Evolutionary conservation across 2,888 invertebrate species (phyloP).

Genomic region (Spilosoma lubricipeda): DNA sequence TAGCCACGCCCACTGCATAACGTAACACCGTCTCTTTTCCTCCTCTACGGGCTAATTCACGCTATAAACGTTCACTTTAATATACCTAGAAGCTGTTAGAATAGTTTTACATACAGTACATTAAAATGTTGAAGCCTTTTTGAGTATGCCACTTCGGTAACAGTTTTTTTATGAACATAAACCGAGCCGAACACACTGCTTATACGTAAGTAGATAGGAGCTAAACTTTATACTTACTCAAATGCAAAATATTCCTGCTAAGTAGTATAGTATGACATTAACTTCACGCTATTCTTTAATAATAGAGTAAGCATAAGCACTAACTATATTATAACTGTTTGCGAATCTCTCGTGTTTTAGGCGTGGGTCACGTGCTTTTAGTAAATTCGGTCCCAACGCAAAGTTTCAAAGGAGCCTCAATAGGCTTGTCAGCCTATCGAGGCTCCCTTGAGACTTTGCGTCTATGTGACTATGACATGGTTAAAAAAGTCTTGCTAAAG

Average conservation of each 20-base stretch:
- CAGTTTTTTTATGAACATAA: constrained; percentile 16
- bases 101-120: constrained; percentile 47
- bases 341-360: too few relatives aligned
- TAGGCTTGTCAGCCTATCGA: too few relatives aligned
- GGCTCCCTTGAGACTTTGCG: too few relatives aligned
- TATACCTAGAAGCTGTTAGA: constrained; percentile 39
- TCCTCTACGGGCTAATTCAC: constrained; percentile 56
- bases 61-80: constrained; percentile 41
- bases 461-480: too few relatives aligned
- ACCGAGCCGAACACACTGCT: background rate
- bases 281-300: background rate
- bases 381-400: too few relatives aligned
- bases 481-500: too few relatives aligned
- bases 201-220: background rate
- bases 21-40: constrained; percentile 63
- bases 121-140: constrained; percentile 45
- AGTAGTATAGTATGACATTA: background rate
- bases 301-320: background rate
- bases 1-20: constrained; percentile 70
- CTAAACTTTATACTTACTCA: background rate
- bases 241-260: background rate
- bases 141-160: constrained; percentile 27
- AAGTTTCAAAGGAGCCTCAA: too few relatives aligned
- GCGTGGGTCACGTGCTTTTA: too few relatives aligned
- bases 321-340: too few relatives aligned